phyloP scores from a whole-genome alignment of 2,888 invertebrate species.

The Imbricaverruca yamaguchii region DNA sequence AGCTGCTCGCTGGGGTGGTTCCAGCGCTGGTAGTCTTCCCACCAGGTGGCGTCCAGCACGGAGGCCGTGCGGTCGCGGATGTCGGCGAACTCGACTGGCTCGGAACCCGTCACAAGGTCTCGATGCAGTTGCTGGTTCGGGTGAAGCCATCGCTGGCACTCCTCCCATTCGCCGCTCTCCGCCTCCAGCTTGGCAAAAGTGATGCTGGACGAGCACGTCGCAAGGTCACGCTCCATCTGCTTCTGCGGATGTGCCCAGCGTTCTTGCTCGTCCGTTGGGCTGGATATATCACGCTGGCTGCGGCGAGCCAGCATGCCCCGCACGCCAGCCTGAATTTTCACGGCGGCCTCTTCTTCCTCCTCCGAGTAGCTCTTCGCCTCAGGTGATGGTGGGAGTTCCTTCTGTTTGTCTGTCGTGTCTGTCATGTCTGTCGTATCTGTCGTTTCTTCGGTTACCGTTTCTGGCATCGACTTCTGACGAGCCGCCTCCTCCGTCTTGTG shows the following conservation, averaged over 20 bases:
- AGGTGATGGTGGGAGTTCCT: background rate
- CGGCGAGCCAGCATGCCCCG: background rate
- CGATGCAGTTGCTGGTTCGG: background rate
- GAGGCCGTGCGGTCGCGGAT: background rate
- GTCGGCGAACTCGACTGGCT: constrained; percentile 1
- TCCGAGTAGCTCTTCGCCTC: background rate
- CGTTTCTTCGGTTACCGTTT: background rate
- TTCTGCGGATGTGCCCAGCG: background rate
- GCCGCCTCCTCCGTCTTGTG: background rate
- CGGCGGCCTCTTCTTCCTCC: background rate
- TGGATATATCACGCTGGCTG: background rate
- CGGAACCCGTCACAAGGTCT: background rate
- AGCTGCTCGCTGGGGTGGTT: background rate
- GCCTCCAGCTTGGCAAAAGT: background rate
- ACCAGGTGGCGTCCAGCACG: background rate
- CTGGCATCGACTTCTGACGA: background rate
- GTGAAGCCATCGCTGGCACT: background rate
- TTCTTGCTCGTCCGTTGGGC: background rate
- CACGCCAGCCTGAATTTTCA: background rate
- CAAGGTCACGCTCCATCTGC: background rate
- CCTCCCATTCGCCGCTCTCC: background rate
- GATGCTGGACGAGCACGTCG: background rate
- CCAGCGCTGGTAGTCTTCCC: background rate
- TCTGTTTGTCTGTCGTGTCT: no score
- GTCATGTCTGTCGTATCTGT: no score